Percentiles rank a stretch among this genome's conserved stretches.
Conservation (phyloP, 2,113 vertebrate genomes). For the Ptyas mucosa region DNA sequence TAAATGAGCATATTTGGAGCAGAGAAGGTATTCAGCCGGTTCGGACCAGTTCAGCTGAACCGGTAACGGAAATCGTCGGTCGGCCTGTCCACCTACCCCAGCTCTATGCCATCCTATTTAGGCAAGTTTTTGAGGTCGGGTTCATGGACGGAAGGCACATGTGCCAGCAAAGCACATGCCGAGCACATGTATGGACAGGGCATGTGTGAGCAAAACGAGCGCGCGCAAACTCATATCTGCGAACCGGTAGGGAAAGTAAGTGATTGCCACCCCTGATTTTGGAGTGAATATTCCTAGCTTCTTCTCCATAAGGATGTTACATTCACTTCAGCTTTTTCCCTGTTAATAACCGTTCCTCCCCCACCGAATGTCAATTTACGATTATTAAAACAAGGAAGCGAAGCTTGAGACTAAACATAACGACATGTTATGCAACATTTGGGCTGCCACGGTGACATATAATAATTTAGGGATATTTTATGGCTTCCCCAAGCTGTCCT, state of each 20-base stretch:
- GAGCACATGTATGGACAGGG: too few relatives aligned
- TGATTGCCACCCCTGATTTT: not conserved
- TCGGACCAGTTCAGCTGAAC: too few relatives aligned
- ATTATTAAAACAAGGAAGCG: not conserved
- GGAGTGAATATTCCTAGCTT: not conserved
- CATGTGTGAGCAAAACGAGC: too few relatives aligned
- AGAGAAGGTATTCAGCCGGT: too few relatives aligned
- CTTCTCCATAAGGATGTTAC: not conserved
- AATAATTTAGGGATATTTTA: not conserved
- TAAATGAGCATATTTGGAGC: not conserved
- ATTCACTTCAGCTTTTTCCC: not conserved
- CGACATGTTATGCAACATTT: not conserved
- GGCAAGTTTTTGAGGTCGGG: too few relatives aligned
- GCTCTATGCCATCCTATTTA: too few relatives aligned
- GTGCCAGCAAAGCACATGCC: too few relatives aligned
- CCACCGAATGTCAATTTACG: not conserved
- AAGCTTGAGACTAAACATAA: not conserved
- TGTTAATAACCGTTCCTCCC: not conserved
- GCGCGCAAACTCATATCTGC: too few relatives aligned
- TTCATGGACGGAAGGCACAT: too few relatives aligned
- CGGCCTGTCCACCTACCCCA: too few relatives aligned
- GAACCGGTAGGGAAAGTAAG: too few relatives aligned
- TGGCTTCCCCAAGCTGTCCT: not conserved
- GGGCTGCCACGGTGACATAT: not conserved
- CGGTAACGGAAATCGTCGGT: too few relatives aligned